Evolutionary conservation across 2,797 vertebrate species (phyloP).

Genomic region (Petrocephalus schoutedeni): DNA sequence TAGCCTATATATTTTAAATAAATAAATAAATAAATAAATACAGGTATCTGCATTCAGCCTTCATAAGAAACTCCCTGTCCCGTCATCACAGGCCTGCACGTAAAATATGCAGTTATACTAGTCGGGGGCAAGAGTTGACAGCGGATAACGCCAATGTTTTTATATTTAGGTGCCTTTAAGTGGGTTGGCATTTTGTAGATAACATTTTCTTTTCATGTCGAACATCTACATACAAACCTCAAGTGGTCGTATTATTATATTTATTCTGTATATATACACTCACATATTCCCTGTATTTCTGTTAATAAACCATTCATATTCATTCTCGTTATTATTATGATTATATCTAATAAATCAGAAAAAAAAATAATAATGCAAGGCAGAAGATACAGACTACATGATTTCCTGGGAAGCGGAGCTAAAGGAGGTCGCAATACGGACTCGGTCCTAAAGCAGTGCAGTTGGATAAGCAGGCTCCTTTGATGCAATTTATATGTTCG

Average conservation of each 20-base stretch:
- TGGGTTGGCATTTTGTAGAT: background rate
- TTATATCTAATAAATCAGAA: background rate
- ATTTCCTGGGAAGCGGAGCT: background rate
- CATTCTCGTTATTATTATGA: background rate
- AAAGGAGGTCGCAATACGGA: background rate
- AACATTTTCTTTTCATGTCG: background rate
- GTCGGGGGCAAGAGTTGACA: background rate
- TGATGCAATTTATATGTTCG: background rate
- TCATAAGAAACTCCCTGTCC: background rate
- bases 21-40: background rate
- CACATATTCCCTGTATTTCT: background rate
- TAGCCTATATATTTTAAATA: background rate
- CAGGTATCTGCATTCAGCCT: background rate
- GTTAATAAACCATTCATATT: background rate
- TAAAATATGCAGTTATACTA: background rate
- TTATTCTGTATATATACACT: background rate
- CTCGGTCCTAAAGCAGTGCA: background rate
- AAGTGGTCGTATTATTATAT: background rate
- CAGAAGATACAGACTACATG: background rate
- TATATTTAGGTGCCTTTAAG: background rate
- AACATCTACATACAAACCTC: background rate
- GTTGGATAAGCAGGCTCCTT: background rate
- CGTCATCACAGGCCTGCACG: background rate
- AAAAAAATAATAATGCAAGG: background rate
- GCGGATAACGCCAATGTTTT: background rate